Conservation (phyloP, 2,113 vertebrate genomes). For the Microtus richardsoni region DNA sequence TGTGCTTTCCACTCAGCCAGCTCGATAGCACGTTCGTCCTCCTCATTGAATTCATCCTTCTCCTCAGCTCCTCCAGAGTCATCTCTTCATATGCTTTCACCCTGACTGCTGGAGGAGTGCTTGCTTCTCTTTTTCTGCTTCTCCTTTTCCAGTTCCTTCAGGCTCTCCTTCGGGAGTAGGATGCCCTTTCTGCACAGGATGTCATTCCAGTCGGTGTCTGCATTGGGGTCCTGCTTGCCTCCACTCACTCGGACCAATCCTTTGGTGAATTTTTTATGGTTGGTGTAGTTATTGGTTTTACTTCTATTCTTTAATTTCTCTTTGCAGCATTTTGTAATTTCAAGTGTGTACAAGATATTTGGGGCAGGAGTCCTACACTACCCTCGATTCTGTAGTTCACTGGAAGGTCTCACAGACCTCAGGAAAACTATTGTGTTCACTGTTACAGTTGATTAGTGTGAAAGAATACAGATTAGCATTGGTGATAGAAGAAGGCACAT, state of each 20-base stretch:
- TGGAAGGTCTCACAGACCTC: not conserved
- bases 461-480: constrained; percentile 17
- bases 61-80: constrained; percentile 96
- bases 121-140: constrained; percentile 85
- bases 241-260: no score
- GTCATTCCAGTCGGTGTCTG: constrained; percentile 99
- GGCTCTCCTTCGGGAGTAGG: constrained; percentile 93
- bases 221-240: constrained; percentile 91
- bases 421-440: not conserved
- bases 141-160: constrained; percentile 89
- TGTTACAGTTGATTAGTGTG: not conserved
- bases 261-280: not conserved
- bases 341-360: not conserved
- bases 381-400: not conserved
- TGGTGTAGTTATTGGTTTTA: constrained; percentile 11
- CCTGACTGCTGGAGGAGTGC: constrained; percentile 89
- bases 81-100: constrained; percentile 97
- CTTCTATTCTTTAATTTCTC: constrained; percentile 50
- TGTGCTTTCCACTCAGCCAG: constrained; percentile 95
- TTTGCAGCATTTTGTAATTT: constrained; percentile 34
- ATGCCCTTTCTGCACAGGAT: constrained; percentile 97
- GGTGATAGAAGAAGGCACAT: constrained; percentile 14
- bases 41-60: constrained; percentile 97
- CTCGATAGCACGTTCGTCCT: constrained; percentile 95
- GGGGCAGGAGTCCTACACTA: not conserved